phyloP scores from a whole-genome alignment of 2,113 vertebrate species.

The Serilophus lunatus region DNA sequence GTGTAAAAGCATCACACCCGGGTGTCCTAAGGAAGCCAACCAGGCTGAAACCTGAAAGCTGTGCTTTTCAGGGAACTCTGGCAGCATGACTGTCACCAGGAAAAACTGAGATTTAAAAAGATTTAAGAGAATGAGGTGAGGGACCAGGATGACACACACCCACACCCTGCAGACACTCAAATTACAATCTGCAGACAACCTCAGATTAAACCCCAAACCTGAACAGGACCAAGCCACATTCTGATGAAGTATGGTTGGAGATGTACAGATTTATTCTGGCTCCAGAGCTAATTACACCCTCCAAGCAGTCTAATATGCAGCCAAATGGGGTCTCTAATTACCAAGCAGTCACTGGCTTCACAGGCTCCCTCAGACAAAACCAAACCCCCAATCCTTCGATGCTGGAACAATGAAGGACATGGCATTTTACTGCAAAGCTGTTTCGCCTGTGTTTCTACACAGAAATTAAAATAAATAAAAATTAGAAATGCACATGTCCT shows the following conservation, averaged over 20 bases:
- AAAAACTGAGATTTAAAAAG: background rate
- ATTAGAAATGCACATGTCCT: background rate
- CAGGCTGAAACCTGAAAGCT: fast-evolving
- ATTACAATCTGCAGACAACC: background rate
- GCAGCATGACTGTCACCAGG: background rate
- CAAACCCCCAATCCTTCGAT: background rate
- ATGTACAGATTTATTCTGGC: background rate
- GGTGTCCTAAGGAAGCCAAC: background rate
- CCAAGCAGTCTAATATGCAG: background rate
- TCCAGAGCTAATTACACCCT: background rate
- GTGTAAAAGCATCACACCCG: background rate
- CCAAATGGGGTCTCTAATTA: slow-evolving; percentile 9
- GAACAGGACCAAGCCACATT: background rate
- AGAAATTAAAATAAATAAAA: background rate
- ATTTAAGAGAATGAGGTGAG: background rate
- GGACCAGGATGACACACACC: background rate
- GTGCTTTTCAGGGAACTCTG: background rate
- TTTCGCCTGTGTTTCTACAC: background rate
- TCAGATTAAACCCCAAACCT: background rate
- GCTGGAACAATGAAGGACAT: background rate
- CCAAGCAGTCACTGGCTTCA: background rate
- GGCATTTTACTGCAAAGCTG: background rate
- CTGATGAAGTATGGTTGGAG: background rate
- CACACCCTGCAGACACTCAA: background rate
- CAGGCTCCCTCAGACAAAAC: background rate